Percentiles rank a stretch among this genome's conserved stretches.
Conservation (phyloP, 2,888 invertebrate genomes). For the Nymphalis c-album region DNA sequence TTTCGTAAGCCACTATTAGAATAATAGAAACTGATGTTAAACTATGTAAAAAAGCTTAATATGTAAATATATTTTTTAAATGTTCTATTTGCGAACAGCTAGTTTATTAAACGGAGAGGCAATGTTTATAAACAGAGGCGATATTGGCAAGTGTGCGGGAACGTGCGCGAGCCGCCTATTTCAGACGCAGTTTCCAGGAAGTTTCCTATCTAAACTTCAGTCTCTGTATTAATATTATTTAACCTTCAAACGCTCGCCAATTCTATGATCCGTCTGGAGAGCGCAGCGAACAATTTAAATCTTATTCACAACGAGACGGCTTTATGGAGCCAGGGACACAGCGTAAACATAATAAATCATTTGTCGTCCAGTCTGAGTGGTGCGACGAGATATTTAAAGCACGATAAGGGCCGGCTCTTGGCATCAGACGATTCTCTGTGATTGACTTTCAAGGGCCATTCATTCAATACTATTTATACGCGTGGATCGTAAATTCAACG, state of each 20-base stretch:
- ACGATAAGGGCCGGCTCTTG: constrained; percentile 49
- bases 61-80: constrained; percentile 27
- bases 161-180: constrained; percentile 57
- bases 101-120: constrained; percentile 38
- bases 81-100: constrained; percentile 30
- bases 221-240: constrained; percentile 58
- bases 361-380: constrained; percentile 50
- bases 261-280: constrained; percentile 54
- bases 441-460: constrained; percentile 44
- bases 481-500: constrained; percentile 2
- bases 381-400: constrained; percentile 53
- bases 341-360: constrained; percentile 67
- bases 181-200: constrained; percentile 60
- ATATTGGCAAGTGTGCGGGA: constrained; percentile 54
- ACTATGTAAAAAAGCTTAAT: neutral
- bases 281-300: constrained; percentile 60
- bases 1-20: too few relatives aligned
- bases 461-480: constrained; percentile 27
- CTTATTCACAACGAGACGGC: constrained; percentile 51
- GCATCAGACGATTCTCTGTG: constrained; percentile 41
- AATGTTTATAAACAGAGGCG: constrained; percentile 55
- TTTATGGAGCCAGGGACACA: constrained; percentile 46
- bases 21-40: too few relatives aligned
- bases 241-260: constrained; percentile 71
- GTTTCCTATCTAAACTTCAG: constrained; percentile 49